Base-by-base conservation (phyloP, 2,797 vertebrate genomes). In the Enteromius paludinosus region DNA sequence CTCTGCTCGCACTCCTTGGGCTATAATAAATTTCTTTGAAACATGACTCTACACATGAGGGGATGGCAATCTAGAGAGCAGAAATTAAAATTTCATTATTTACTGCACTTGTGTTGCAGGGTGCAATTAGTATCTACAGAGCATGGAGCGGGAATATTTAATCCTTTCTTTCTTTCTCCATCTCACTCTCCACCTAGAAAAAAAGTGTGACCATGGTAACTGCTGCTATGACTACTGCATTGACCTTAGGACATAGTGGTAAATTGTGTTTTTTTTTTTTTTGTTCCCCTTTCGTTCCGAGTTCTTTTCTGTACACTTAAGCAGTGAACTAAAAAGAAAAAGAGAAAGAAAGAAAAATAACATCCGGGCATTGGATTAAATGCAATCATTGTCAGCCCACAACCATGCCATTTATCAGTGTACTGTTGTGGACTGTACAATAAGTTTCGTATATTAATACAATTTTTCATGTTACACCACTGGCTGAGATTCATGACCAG, bases 1-100 rank as follows among this genome's bases (percentile, higher is more conserved):
- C 92, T 91, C 90, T 93, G 92, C 93, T 76, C 92, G 93, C 89
- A 89, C 88, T 90, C 88, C 88, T 84, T 86, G 87, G 79, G 90
- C 94, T 88, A 52, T 89, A 84, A 93, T 96, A 96, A 94, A 96
- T 96, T 95, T 95, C 90, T 94, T 92, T 94, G 95, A 95, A 96
- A 96, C 95, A 92, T 96, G 94, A 92, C 94, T 95, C 95, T 94
- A 91, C 93, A 92, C 93, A 90, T 81, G 73, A 94, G 93, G 92
- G 91, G 93, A 95, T 90, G 88, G 93, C 94, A 94, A 95, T 92
- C 89, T 82, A 81, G 77, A 84, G 66, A 86, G 84, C 84, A 93
- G 94, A 96, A 98, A 98, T 97, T 96, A 97, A 96, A 98, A 96
- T 98, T 96, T 96, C 93, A 97, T 97, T 97, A 97, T 98, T 98